Base-by-base conservation (phyloP, 2,888 invertebrate genomes). In the Drosophila birchii region DNA sequence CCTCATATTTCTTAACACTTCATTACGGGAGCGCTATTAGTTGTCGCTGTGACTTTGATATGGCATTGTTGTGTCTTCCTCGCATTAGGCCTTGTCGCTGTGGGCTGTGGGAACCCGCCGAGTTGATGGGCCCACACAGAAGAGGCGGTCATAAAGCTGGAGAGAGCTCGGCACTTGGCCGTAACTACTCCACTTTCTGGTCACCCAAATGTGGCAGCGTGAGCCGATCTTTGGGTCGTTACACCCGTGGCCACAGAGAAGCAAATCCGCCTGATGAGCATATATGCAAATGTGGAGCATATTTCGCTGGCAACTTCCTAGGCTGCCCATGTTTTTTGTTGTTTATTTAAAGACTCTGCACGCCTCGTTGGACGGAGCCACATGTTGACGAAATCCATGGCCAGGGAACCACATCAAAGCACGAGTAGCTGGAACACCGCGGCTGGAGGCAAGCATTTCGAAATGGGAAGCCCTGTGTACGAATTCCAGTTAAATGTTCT, bases 331-430 rank as follows among this genome's bases (percentile, higher is more conserved):
- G 55, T 41, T 38, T 47, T 34, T 55, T 49, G 49, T 59, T 81
- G 85, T 89, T 87, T 88, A 86, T 78, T 83, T 83, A 80, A 84
- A 80, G 79, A 84, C 86, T 78, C 80, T 79, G 71, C 76, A 78
- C 75, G 82, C 78, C 78, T 83, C 75, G 84, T 86, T 87, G 75
- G 78, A 55, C 76, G 75, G 64, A 68, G 86, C 81, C 83, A 87
- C 87, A 84, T 84, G 87, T 84, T 84, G 82, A 87, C 76, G 70
- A 79, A 81, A 85, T 81, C 83, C 73, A 72, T 60, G 66, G 71
- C 79, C 83, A 86, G 70, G 70, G 66, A 58, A 69, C 81, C 82
- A 85, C 83, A 87, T 87, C 85, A 62, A 71, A 78, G 51, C 20
- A 20, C 49, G 49, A 20, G 69, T 62, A 56, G 53, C 61, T 68